Percentiles rank a stretch among this genome's conserved stretches.
phyloP scores from a whole-genome alignment of 2,113 vertebrate genomes.

The Strix aluco region DNA sequence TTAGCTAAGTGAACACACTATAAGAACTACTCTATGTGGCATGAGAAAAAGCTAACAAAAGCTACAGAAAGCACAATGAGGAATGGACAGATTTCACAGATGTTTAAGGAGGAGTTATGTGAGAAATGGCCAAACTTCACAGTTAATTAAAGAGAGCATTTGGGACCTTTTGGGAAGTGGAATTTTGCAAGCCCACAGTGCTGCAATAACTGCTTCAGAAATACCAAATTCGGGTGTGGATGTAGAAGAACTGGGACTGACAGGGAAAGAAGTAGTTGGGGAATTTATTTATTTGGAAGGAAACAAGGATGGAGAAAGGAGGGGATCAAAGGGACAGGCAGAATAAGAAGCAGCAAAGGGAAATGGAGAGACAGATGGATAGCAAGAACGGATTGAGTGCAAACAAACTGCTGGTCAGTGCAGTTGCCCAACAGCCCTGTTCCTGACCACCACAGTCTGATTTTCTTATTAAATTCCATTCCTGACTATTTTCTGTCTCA shows the following conservation, averaged over 20 bases:
- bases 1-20: not conserved
- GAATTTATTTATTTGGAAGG: not conserved
- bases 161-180: not conserved
- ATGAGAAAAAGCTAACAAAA: not conserved
- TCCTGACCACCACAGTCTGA: not conserved
- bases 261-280: not conserved
- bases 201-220: not conserved
- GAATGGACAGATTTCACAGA: not conserved
- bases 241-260: not conserved
- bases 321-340: not conserved
- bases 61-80: not conserved
- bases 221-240: not conserved
- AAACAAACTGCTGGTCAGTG: not conserved
- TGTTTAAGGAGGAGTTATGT: not conserved
- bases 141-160: not conserved
- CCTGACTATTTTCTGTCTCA: not conserved
- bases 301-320: not conserved
- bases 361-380: not conserved
- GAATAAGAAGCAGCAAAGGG: not conserved
- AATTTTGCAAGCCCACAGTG: not conserved
- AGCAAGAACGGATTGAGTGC: not conserved
- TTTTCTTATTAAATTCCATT: not conserved
- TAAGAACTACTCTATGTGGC: not conserved
- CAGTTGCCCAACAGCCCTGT: rapidly evolving
- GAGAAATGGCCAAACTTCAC: not conserved